Evolutionary conservation across 2,888 invertebrate genomes (phyloP).

Genomic region (Arenicola marina): DNA sequence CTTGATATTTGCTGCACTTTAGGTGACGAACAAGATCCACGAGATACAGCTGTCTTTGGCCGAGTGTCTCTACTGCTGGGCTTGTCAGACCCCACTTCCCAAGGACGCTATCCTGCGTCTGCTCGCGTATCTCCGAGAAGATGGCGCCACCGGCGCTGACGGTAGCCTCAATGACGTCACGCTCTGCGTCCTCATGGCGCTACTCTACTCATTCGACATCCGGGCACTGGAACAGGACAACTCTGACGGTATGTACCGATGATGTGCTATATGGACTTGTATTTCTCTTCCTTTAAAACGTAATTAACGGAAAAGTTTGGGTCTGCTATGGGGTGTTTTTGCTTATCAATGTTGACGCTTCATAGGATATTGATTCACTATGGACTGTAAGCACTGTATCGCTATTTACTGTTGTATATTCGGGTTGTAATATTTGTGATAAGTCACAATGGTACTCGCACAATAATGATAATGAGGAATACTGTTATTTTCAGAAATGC

Average conservation of each 20-base stretch:
- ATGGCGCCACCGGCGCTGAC: constrained; percentile 60
- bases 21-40: constrained; percentile 72
- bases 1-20: too few species aligned
- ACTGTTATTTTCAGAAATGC: constrained; percentile 37
- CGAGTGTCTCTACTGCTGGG: constrained; percentile 77
- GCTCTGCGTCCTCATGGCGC: constrained; percentile 78
- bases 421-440: too few species aligned
- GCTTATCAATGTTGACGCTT: too few species aligned
- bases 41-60: constrained; percentile 75
- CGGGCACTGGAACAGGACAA: constrained; percentile 68
- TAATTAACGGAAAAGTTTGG: too few species aligned
- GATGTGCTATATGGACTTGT: background rate
- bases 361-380: too few species aligned
- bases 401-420: too few species aligned
- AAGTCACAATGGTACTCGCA: too few species aligned
- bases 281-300: too few species aligned
- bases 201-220: constrained; percentile 82
- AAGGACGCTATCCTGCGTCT: constrained; percentile 70
- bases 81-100: constrained; percentile 77
- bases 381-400: too few species aligned
- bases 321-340: too few species aligned
- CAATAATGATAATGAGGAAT: background rate
- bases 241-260: background rate
- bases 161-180: constrained; percentile 81
- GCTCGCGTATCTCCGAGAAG: constrained; percentile 47